A percentile compares a stretch with the other conserved stretches of the same genome.
Evolutionary conservation across 1,140 invertebrate species (phyloP).

Genomic region (Holotrichia oblita): DNA sequence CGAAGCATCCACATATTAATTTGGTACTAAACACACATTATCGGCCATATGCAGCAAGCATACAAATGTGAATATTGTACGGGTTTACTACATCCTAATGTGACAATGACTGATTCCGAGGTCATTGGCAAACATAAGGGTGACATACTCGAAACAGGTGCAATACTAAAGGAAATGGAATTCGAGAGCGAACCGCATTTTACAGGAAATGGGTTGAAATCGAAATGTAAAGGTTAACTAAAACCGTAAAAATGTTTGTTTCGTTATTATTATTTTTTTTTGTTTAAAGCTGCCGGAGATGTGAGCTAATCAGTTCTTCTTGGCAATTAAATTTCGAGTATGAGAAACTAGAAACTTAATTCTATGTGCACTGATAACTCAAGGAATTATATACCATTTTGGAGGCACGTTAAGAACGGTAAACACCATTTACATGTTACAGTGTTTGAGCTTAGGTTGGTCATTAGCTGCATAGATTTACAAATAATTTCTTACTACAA

Average conservation of each 20-base stretch:
- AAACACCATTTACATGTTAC: conserved; percentile 17
- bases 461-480: conserved; percentile 6
- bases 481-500: background rate
- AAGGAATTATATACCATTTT: conserved; percentile 18
- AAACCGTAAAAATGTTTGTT: background rate
- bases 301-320: background rate
- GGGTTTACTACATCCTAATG: conserved; percentile 5
- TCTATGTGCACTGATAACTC: conserved; percentile 21
- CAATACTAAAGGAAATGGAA: conserved; percentile 30
- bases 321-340: conserved; percentile 35
- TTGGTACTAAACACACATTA: background rate
- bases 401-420: background rate
- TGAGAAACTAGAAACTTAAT: conserved; percentile 14
- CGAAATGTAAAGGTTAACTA: background rate
- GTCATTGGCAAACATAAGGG: conserved; percentile 21
- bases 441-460: background rate
- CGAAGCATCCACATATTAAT: background rate
- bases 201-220: conserved; percentile 12
- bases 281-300: background rate
- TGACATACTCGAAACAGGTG: conserved; percentile 22
- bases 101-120: conserved; percentile 30
- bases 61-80: background rate
- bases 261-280: too few species aligned
- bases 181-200: background rate
- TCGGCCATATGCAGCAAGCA: background rate